Conservation (phyloP, 2,113 vertebrate genomes). For the Myrmecophaga tridactyla region DNA sequence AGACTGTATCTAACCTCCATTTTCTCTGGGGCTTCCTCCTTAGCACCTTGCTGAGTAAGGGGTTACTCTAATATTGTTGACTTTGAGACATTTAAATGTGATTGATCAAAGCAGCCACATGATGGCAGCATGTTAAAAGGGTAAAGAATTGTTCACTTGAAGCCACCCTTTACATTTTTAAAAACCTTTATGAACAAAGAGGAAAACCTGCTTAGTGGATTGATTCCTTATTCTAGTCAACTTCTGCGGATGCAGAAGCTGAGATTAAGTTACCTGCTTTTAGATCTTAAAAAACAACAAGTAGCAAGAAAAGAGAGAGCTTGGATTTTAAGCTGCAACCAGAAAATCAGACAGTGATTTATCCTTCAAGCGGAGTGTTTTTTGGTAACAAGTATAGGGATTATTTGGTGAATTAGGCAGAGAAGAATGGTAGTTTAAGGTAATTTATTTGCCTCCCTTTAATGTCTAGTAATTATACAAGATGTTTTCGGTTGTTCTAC, state of each 20-base stretch:
- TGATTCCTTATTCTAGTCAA: not conserved
- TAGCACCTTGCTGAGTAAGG: not conserved
- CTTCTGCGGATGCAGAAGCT: not conserved
- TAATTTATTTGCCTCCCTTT: not conserved
- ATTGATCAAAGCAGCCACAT: conserved; percentile 65
- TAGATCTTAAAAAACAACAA: not conserved
- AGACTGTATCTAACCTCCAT: not conserved
- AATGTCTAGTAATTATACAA: not conserved
- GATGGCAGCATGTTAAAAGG: conserved; percentile 84
- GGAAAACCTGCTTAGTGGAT: not conserved
- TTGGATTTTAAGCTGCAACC: not conserved
- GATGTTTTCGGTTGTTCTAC: not conserved
- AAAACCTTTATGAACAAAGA: not conserved
- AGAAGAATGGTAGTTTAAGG: not conserved
- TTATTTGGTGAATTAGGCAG: not conserved
- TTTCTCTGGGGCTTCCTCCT: not conserved
- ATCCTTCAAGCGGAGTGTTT: not conserved
- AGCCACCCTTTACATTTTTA: not conserved
- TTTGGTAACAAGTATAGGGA: not conserved
- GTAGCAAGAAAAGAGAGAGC: not conserved
- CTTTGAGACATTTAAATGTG: conserved; percentile 29
- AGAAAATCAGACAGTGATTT: conserved; percentile 11
- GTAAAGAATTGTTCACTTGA: not conserved
- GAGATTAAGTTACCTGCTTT: not conserved
- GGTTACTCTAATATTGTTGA: not conserved